Conservation (phyloP, 2,797 vertebrate species). For the Platalea minor region DNA sequence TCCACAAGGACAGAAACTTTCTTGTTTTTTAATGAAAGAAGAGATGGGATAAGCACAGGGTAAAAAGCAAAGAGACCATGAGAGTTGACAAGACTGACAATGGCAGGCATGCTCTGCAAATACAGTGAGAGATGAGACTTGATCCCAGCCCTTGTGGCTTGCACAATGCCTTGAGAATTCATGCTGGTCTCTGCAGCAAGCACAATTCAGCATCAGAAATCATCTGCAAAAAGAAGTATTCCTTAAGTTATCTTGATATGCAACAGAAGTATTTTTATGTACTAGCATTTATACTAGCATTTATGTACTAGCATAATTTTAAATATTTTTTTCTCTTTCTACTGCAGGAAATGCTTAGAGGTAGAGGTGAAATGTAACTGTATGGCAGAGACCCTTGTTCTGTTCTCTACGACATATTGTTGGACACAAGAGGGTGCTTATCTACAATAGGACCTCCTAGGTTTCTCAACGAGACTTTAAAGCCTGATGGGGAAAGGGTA, state of each 20-base stretch:
- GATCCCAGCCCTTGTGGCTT: conserved; percentile 1
- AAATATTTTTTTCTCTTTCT: not conserved
- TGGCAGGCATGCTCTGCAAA: conserved; percentile 18
- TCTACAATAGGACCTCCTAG: not conserved
- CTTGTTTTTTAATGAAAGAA: not conserved
- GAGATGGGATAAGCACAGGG: conserved; percentile 1
- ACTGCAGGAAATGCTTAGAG: not conserved
- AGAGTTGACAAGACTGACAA: conserved; percentile 38
- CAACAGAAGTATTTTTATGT: not conserved
- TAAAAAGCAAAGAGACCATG: conserved; percentile 7
- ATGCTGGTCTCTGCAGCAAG: not conserved
- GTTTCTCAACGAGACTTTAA: not conserved
- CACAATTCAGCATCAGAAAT: not conserved
- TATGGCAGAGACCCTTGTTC: not conserved
- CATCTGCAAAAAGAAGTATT: not conserved
- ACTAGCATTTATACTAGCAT: not conserved
- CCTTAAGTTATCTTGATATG: not conserved
- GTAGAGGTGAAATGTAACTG: not conserved
- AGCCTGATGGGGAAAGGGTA: not conserved
- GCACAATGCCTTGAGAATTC: not conserved
- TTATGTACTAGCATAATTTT: not conserved
- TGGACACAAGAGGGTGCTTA: not conserved
- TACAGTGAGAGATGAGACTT: not conserved
- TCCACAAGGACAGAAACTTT: conserved; percentile 37
- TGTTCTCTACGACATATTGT: not conserved